These are phyloP conservation scores for Muscicapa striata DNA, from an alignment of 2,797 vertebrate genomes.

Conservation along the genomic window DNA sequence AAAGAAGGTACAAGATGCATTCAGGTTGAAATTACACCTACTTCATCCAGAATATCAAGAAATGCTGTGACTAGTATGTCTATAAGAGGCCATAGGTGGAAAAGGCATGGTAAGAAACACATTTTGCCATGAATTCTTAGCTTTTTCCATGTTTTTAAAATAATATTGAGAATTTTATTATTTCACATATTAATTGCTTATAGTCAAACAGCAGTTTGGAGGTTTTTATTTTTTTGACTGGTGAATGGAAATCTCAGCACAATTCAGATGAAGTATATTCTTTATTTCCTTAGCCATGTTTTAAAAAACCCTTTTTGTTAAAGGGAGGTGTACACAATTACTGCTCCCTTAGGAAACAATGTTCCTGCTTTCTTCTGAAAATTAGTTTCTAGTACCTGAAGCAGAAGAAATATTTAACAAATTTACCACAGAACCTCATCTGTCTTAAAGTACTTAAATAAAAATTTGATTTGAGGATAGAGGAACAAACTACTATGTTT, in stretches of 20 bases:
- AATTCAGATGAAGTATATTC: background rate
- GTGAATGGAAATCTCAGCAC: background rate
- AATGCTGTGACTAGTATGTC: slow-evolving; percentile 98
- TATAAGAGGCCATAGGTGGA: slow-evolving; percentile 97
- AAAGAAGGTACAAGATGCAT: slow-evolving; percentile 93
- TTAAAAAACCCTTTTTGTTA: background rate
- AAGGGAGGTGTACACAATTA: background rate
- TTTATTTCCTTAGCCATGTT: background rate
- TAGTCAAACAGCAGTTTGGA: background rate
- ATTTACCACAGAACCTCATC: background rate
- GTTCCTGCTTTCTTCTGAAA: background rate
- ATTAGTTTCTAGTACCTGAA: background rate
- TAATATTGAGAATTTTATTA: background rate
- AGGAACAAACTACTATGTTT: background rate
- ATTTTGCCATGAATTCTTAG: background rate
- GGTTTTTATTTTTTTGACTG: background rate
- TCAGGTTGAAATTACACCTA: slow-evolving; percentile 98
- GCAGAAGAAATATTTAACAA: background rate
- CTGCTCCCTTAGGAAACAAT: background rate
- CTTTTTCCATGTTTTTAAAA: background rate
- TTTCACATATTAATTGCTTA: background rate
- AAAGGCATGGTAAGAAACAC: slow-evolving; percentile 91
- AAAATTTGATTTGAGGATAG: background rate
- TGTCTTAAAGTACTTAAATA: background rate
- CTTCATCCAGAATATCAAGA: slow-evolving; percentile 94